phyloP scores from a whole-genome alignment of 2,888 invertebrate genomes.

The Spodoptera exigua region DNA sequence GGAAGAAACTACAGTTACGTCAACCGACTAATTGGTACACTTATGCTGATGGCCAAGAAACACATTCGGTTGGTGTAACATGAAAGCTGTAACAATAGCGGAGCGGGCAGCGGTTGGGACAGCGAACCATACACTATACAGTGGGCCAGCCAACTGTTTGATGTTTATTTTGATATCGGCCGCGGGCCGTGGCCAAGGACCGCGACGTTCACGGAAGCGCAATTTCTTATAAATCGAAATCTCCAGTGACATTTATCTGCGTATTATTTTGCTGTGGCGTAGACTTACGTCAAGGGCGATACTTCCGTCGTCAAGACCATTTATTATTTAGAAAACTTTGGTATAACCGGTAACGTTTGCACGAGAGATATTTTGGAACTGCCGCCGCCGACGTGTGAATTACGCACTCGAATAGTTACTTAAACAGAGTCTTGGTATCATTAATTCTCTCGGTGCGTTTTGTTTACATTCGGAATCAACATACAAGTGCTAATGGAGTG shows the following conservation, averaged over 20 bases:
- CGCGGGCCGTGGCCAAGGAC: slow-evolving; percentile 64
- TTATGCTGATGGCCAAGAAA: slow-evolving; percentile 59
- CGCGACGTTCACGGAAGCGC: slow-evolving; percentile 66
- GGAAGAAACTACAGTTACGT: slow-evolving; percentile 64
- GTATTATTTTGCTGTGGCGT: slow-evolving; percentile 66
- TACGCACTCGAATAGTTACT: slow-evolving; percentile 72
- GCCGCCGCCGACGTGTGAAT: slow-evolving; percentile 73
- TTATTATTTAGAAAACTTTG: slow-evolving; percentile 82
- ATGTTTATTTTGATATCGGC: slow-evolving; percentile 73
- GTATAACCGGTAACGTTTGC: slow-evolving; percentile 71
- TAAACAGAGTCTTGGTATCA: slow-evolving; percentile 73
- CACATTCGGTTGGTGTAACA: slow-evolving; percentile 47
- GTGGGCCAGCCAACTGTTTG: slow-evolving; percentile 63
- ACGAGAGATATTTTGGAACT: slow-evolving; percentile 80
- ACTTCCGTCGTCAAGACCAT: slow-evolving; percentile 77
- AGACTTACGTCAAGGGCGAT: slow-evolving; percentile 74
- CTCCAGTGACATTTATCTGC: slow-evolving; percentile 71
- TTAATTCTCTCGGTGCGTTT: slow-evolving; percentile 74
- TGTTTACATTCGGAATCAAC: slow-evolving; percentile 77
- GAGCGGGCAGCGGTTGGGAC: slow-evolving; percentile 18
- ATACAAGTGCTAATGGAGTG: slow-evolving; percentile 78
- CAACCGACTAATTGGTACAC: slow-evolving; percentile 57
- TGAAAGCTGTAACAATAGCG: slow-evolving; percentile 49
- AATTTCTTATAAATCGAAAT: slow-evolving; percentile 68
- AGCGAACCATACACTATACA: slow-evolving; percentile 4